Conservation (phyloP, 2,888 invertebrate species). For the Ceratothoa steindachneri region DNA sequence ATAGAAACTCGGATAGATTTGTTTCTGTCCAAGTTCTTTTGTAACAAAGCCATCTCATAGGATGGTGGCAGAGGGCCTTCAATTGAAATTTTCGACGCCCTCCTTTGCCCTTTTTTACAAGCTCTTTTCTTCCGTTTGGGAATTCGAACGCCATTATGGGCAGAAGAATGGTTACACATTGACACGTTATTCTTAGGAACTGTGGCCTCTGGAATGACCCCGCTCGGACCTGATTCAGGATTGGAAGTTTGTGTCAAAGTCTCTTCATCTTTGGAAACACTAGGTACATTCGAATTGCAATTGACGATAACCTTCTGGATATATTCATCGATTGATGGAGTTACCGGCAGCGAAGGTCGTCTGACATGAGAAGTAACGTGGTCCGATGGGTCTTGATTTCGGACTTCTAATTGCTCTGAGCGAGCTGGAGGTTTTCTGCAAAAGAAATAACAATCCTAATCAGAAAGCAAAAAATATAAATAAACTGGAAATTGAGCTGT, state of each 20-base stretch:
- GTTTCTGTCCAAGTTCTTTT: background rate
- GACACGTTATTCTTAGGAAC: background rate
- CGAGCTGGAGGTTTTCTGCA: too few relatives aligned
- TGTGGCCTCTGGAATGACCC: background rate
- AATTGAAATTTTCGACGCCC: background rate
- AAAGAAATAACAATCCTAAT: too few relatives aligned
- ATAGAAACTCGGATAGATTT: background rate
- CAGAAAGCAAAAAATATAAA: too few relatives aligned
- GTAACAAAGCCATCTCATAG: background rate
- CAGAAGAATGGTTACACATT: background rate
- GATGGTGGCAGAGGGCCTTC: background rate
- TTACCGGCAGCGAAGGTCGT: background rate
- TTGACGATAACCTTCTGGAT: background rate
- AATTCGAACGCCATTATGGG: background rate
- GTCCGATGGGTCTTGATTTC: background rate
- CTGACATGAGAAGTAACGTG: background rate
- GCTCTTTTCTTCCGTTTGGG: background rate
- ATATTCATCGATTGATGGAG: background rate
- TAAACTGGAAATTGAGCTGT: too few relatives aligned
- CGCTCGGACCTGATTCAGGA: background rate
- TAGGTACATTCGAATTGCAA: background rate
- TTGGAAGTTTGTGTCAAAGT: background rate
- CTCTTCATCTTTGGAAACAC: background rate
- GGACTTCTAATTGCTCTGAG: too few relatives aligned
- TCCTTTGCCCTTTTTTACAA: background rate